phyloP scores from a whole-genome alignment of 2,113 vertebrate genomes.

The Pedionomus torquatus region DNA sequence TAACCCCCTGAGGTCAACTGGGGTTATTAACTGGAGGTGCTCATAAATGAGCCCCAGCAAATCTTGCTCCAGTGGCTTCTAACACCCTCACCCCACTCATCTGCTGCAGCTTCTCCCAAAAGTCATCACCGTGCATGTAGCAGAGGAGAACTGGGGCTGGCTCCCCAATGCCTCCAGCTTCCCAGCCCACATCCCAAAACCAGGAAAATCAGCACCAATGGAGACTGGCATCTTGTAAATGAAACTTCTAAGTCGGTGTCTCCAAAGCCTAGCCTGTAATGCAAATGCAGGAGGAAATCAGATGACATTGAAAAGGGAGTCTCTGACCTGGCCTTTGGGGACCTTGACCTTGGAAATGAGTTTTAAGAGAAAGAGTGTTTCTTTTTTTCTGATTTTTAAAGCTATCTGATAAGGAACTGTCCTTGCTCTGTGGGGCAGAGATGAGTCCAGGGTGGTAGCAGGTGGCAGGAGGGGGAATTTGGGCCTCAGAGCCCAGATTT shows the following conservation, averaged over 20 bases:
- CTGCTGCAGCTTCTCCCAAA: not conserved
- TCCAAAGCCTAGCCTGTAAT: accelerated
- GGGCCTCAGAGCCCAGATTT: not conserved
- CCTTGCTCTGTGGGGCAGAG: not conserved
- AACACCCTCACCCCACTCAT: not conserved
- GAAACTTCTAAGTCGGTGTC: not conserved
- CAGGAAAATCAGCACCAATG: accelerated
- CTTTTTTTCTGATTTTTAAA: not conserved
- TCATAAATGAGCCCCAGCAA: not conserved
- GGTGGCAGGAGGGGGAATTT: accelerated
- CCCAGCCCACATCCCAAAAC: not conserved
- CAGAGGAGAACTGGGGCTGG: not conserved
- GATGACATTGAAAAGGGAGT: not conserved
- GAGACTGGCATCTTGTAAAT: not conserved
- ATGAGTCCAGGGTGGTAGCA: not conserved
- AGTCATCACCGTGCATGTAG: not conserved
- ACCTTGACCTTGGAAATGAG: not conserved
- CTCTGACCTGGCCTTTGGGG: not conserved
- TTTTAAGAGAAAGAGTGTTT: not conserved
- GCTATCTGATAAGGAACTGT: not conserved
- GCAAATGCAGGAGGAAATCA: not conserved
- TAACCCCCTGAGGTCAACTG: not conserved
- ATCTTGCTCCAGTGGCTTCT: not conserved
- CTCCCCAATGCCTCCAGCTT: not conserved
- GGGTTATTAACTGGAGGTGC: not conserved